These are phyloP conservation scores for Sinodicranocentrus sp. DNA, from an alignment of 2,888 invertebrate species.

Conservation along the genomic window DNA sequence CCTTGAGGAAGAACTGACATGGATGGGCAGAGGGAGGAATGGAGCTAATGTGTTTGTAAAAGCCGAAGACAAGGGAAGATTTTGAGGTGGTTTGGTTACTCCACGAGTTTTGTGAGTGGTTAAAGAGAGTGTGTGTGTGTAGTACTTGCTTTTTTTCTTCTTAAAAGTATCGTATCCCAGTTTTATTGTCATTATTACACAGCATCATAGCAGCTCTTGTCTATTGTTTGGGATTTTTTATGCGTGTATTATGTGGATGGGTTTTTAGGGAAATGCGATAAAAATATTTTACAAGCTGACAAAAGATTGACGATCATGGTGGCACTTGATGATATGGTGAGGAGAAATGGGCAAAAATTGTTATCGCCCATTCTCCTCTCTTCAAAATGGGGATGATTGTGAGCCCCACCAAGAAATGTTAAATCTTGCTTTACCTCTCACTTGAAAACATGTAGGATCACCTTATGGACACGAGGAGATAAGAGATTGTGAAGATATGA, in stretches of 20 bases:
- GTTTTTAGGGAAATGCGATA: conserved; percentile 24
- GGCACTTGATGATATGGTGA: conserved; percentile 34
- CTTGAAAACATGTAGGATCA: conserved; percentile 47
- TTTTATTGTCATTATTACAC: conserved; percentile 17
- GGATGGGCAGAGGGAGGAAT: conserved; percentile 32
- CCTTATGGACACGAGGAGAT: conserved; percentile 52
- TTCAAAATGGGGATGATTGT: too few relatives aligned
- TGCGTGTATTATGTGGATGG: not conserved
- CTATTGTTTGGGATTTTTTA: not conserved
- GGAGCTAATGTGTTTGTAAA: conserved; percentile 3
- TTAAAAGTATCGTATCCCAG: not conserved
- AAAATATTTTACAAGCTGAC: conserved; percentile 5
- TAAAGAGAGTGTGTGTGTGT: not conserved
- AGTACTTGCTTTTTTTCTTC: not conserved
- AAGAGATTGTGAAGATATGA: conserved; percentile 39
- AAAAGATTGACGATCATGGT: conserved; percentile 65
- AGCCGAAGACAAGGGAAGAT: conserved; percentile 8
- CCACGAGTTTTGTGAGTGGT: not conserved
- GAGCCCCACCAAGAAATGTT: too few relatives aligned
- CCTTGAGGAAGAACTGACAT: conserved; percentile 43
- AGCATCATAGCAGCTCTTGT: not conserved
- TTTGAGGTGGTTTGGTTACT: conserved; percentile 1
- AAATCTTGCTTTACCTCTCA: too few relatives aligned
- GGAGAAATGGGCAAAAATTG: not conserved
- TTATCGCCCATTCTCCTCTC: conserved; percentile 43